phyloP scores from a whole-genome alignment of 2,113 vertebrate genomes.

The Paramormyrops kingsleyae region DNA sequence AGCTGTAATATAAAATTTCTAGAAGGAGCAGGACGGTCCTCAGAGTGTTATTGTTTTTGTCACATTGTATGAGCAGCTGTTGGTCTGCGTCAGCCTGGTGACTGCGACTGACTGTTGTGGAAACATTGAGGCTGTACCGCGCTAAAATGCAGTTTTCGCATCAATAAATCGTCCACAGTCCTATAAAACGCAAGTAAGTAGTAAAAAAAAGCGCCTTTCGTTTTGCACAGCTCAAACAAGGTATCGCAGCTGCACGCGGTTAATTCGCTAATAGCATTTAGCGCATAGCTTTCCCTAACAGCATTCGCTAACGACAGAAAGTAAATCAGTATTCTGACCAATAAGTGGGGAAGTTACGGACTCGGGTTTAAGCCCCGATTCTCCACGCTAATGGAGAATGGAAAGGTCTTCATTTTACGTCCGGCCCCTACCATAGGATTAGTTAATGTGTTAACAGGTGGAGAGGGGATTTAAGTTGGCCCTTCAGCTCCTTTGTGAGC shows the following conservation, averaged over 20 bases:
- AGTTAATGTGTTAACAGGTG: slow-evolving; percentile 41
- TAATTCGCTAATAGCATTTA: background rate
- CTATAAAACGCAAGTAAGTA: background rate
- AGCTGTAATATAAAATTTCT: slow-evolving; percentile 45
- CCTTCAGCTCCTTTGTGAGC: slow-evolving; percentile 33
- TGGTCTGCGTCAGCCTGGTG: slow-evolving; percentile 33
- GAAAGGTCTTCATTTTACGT: slow-evolving; percentile 16
- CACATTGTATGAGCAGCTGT: slow-evolving; percentile 46
- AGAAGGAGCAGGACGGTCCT: slow-evolving; percentile 47
- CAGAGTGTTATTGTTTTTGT: slow-evolving; percentile 48
- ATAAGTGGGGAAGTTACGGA: background rate
- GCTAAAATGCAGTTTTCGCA: background rate
- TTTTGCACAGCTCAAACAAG: background rate
- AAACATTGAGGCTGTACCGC: background rate
- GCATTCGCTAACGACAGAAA: background rate
- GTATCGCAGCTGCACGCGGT: background rate
- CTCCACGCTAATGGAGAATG: slow-evolving; percentile 11
- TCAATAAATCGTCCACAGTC: background rate
- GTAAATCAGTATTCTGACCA: background rate
- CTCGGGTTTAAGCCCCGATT: background rate
- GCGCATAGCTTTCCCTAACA: background rate
- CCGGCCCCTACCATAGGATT: slow-evolving; percentile 28
- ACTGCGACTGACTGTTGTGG: background rate
- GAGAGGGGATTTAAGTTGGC: slow-evolving; percentile 30
- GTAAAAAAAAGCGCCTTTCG: background rate